Evolutionary conservation across 53 echinoderm and acorn worm genomes (phyloP), one percentile per base, ranked within the genome.

Genomic region (Paracentrotus lividus): DNA sequence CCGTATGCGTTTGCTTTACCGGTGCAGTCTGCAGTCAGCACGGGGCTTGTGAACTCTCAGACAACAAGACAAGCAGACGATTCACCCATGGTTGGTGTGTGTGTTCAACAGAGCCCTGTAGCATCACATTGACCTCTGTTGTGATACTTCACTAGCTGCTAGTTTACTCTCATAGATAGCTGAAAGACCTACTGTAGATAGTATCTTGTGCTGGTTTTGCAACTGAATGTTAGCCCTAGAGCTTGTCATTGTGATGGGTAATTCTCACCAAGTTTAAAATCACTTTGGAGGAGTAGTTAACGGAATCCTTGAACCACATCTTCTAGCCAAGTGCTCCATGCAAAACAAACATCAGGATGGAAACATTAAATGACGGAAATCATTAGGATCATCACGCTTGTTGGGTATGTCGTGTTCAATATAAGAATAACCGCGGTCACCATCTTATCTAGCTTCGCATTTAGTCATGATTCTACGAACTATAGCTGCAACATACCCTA

Each of bases 61-160:
- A 92, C 92, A 20, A 38, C 95, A 53, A 54, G 95, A 64, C 95
- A 95, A 85, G 95, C 95, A 4, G 99, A 99, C 85, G 99, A 99
- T 64, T 99, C 99, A 15, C 99, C 99, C 33, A 99, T 99, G 99
- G 94, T 97, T 5, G 99, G 99, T 7, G 97, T 99, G 61, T 97
- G 97, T 94, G 99, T 99, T 90, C 99, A 99, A 66, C 97, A 97
- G 93, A 99, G 99, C 68, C 97, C 99, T 3, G 99, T 99, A 21
- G 97, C 96, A 24, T 97, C 97, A 32, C 99, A 99, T 95, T 99
- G 97, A 99, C 97, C 88, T 26, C 86, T 86, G 94, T 93, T 52
- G 77, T 69, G 88, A 88, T n/a, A 59, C 64, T 45, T 57, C 56
- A 40, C 56, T 65, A 59, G 33, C 42, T 64, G 65, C 43, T 57